Percentiles rank a stretch among this genome's conserved stretches.
Evolutionary conservation across 2,797 vertebrate species (phyloP).

Genomic region (Myripristis murdjan): DNA sequence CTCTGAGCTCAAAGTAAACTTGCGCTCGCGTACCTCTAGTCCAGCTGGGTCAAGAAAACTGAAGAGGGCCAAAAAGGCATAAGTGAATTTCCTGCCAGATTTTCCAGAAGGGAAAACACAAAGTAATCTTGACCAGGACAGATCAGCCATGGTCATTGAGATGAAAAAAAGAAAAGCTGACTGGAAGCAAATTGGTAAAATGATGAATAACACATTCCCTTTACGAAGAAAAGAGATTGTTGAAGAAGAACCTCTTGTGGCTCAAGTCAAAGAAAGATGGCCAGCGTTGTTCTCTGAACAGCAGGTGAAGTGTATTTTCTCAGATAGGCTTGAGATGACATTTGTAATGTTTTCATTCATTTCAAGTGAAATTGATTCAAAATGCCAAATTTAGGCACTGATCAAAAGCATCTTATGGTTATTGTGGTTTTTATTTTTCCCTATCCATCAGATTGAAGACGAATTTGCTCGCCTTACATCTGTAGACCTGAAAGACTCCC

Average conservation of each 20-base stretch:
- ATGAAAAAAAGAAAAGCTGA: constrained; percentile 25
- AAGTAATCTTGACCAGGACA: constrained; percentile 7
- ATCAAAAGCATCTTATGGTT: no score
- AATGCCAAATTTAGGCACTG: no score
- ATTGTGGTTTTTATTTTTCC: constrained; percentile 7
- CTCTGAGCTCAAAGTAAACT: constrained; percentile 3
- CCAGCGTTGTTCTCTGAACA: constrained; percentile 27
- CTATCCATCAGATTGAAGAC: constrained; percentile 22
- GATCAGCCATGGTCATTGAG: constrained; percentile 11
- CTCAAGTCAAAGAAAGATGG: constrained; percentile 32
- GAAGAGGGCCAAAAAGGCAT: constrained; percentile 28
- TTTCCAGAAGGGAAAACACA: constrained; percentile 21
- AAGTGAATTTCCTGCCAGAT: constrained; percentile 27
- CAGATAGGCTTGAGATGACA: no score
- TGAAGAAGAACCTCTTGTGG: constrained; percentile 4
- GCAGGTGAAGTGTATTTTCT: background rate
- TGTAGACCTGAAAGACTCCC: constrained; percentile 14
- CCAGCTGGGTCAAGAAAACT: background rate
- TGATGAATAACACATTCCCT: constrained; percentile 17
- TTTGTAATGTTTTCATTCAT: no score
- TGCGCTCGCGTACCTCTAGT: background rate
- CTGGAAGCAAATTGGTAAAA: constrained; percentile 10
- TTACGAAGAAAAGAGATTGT: constrained; percentile 1
- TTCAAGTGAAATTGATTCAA: background rate
- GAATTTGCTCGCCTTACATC: constrained; percentile 22